Evolutionary conservation across 2,113 vertebrate genomes (phyloP), one percentile per base, ranked within the genome.

Genomic region (Calonectris borealis): DNA sequence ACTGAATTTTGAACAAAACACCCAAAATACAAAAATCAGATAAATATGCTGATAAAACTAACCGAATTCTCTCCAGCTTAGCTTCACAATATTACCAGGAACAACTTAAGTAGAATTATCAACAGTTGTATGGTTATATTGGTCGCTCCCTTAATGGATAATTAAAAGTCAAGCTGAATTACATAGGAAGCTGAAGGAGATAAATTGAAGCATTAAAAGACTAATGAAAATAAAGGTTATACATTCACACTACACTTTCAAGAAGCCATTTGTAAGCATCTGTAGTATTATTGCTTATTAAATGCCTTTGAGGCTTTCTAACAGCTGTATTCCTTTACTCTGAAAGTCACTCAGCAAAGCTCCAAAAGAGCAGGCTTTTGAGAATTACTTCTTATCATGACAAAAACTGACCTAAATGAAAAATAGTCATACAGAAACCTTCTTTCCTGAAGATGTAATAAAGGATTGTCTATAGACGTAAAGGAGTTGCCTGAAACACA

Each of bases 141-240:
- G 40, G 90, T 61, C 5, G 1, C 32, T 88, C 58, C 71, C 48
- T 89, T 79, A 91, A 52, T 44, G 31, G 19, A 27, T 85, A 93
- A 96, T 90, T 91, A 94, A 76, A 96, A 93, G 66, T 46, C 78
- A 89, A 89, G 55, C 54, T 86, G 49, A 96, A 94, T 86, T 84
- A 75, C 61, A 92, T 1, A 44, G 24, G 25, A 88, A 86, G 44
- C 65, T 54, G 32, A 72, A 93, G 26, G 46, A 95, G 42, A 91
- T n/a, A 85, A 84, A 94, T 34, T 6, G 8, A 87, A 91, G 62
- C 55, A 91, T 69, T 89, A 76, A 73, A 91, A 92, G 42, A 71
- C 34, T 68, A 88, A 96, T 75, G 65, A 94, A 97, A 96, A 94
- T 87, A 76, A 95, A 94, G 58, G 54, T 90, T 89, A 48, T 51